These are phyloP conservation scores for Rhadinocentrus ornatus DNA, from an alignment of 2,797 vertebrate species.

Conservation along the genomic window DNA sequence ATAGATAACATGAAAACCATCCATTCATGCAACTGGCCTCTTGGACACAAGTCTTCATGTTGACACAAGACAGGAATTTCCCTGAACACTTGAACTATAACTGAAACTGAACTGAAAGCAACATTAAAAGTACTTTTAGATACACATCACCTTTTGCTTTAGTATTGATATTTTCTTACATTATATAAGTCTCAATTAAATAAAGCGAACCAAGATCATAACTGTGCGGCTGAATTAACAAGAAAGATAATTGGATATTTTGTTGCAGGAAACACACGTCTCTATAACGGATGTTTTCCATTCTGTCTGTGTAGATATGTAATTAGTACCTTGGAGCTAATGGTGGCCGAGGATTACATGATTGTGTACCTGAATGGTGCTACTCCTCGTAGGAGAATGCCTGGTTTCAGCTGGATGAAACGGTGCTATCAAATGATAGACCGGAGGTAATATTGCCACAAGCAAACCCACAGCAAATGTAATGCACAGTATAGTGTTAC, in stretches of 20 bases:
- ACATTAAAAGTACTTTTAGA: too few species aligned
- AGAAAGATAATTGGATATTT: not conserved
- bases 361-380: slow-evolving; percentile 97
- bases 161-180: not conserved
- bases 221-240: not conserved
- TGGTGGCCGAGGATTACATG: slow-evolving; percentile 99
- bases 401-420: slow-evolving; percentile 96
- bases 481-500: too few species aligned
- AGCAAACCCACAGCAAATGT: not conserved
- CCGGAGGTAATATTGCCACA: slow-evolving; percentile 81
- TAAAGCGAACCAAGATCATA: not conserved
- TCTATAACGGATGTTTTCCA: fast-evolving
- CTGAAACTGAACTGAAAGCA: too few species aligned
- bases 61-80: too few species aligned
- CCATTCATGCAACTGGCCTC: not conserved
- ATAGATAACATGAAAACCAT: not conserved
- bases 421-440: slow-evolving; percentile 99
- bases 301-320: slow-evolving; percentile 86
- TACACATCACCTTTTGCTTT: too few species aligned
- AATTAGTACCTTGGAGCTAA: slow-evolving; percentile 96
- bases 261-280: not conserved
- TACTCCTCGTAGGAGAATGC: slow-evolving; percentile 94
- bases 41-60: too few species aligned
- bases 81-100: too few species aligned
- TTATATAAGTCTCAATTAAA: not conserved